These are phyloP conservation scores for Lasioglossum pauxillum DNA, from an alignment of 2,888 invertebrate genomes.

Conservation along the genomic window DNA sequence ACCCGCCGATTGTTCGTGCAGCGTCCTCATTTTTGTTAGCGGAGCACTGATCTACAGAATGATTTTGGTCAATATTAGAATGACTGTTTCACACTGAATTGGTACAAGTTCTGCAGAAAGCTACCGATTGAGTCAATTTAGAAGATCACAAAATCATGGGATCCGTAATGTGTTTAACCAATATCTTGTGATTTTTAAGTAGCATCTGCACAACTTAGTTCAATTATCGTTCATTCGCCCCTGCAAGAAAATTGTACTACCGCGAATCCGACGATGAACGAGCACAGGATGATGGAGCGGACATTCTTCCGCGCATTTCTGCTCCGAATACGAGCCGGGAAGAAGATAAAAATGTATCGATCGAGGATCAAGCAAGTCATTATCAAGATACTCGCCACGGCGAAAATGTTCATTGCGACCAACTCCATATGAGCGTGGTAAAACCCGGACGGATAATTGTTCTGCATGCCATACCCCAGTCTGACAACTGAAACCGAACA, in stretches of 20 bases:
- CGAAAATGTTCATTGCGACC: conserved; percentile 57
- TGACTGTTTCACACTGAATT: neutral
- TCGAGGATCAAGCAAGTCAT: conserved; percentile 65
- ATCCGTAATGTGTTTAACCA: neutral
- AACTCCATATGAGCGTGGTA: conserved; percentile 64
- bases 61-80: neutral
- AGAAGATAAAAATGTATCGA: conserved; percentile 65
- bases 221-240: neutral
- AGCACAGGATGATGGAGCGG: conserved; percentile 52
- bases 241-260: conserved; percentile 19
- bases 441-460: conserved; percentile 61
- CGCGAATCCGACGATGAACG: conserved; percentile 64
- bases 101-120: neutral
- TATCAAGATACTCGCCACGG: conserved; percentile 61
- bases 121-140: neutral
- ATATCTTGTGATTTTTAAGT: neutral
- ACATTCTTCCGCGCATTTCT: conserved; percentile 61
- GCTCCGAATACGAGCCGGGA: conserved; percentile 62
- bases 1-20: conserved; percentile 44
- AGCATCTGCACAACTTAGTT: neutral
- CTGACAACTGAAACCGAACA: conserved; percentile 58
- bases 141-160: no score
- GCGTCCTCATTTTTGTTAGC: conserved; percentile 55
- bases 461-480: conserved; percentile 55
- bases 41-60: conserved; percentile 59